Conservation (phyloP, 2,113 vertebrate genomes). For the Thymallus thymallus region DNA sequence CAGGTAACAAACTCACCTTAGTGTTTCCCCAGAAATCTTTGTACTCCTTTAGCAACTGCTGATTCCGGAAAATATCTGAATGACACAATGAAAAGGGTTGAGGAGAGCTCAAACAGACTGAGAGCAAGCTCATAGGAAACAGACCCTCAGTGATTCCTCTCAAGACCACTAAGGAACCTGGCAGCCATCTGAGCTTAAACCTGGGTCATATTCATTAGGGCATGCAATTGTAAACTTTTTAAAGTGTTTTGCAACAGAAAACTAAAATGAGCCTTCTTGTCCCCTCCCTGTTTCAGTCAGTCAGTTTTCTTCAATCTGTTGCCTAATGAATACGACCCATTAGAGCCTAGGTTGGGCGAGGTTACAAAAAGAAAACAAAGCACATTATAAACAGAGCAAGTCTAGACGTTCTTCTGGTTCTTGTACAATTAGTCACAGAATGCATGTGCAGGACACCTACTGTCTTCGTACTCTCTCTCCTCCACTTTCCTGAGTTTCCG, state of each 20-base stretch:
- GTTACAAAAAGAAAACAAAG: not conserved
- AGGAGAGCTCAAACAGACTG: not conserved
- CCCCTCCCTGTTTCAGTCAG: too few relatives aligned
- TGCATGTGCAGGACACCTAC: slow-evolving; percentile 73
- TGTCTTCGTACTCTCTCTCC: slow-evolving; percentile 91
- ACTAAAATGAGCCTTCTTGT: too few relatives aligned
- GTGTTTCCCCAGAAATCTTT: slow-evolving; percentile 95
- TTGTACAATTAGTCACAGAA: not conserved
- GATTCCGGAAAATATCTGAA: slow-evolving; percentile 90
- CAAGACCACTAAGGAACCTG: too few relatives aligned
- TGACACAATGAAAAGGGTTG: not conserved
- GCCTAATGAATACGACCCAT: not conserved
- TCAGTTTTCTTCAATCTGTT: too few relatives aligned
- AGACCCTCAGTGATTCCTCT: too few relatives aligned
- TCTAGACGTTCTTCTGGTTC: too few relatives aligned
- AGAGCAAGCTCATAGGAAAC: not conserved
- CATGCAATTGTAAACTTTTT: too few relatives aligned
- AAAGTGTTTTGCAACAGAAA: too few relatives aligned
- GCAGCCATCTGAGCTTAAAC: too few relatives aligned
- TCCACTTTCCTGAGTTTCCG: slow-evolving; percentile 86
- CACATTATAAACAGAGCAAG: not conserved
- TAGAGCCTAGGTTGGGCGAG: not conserved
- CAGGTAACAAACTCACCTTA: slow-evolving; percentile 77
- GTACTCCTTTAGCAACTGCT: slow-evolving; percentile 91
- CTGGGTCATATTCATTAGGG: too few relatives aligned